Percentiles rank a stretch among this genome's conserved stretches.
phyloP scores from a whole-genome alignment of 2,888 invertebrate species.

The Bombylius discolor region DNA sequence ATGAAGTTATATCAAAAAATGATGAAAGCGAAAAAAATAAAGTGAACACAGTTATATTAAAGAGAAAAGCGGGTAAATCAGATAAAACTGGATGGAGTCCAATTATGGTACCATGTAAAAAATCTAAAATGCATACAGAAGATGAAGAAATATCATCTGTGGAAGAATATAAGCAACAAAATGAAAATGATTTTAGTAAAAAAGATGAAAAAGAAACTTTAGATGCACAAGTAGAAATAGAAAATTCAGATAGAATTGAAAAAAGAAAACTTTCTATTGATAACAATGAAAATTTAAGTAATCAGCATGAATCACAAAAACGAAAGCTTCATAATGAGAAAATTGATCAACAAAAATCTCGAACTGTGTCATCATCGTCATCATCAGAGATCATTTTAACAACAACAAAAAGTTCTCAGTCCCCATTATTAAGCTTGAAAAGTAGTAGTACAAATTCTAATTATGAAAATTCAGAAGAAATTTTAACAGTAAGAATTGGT shows the following conservation, averaged over 20 bases:
- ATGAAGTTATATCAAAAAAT: conserved; percentile 13
- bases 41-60: conserved; percentile 30
- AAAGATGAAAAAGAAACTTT: not conserved
- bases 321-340: not conserved
- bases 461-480: not conserved
- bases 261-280: conserved; percentile 9
- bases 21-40: conserved; percentile 23
- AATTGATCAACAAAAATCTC: too few species aligned
- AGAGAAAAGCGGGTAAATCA: conserved; percentile 29
- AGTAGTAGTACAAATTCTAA: not conserved
- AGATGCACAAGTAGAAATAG: not conserved
- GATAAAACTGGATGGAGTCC: conserved; percentile 10
- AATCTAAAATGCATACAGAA: conserved; percentile 3
- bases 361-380: not conserved
- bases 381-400: not conserved
- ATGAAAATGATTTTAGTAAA: too few species aligned
- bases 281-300: not conserved
- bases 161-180: not conserved
- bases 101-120: conserved; percentile 7
- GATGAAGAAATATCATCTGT: not conserved
- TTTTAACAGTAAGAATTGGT: not conserved
- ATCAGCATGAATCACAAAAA: conserved; percentile 1
- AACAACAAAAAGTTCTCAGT: not conserved
- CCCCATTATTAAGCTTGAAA: not conserved
- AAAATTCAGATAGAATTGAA: not conserved